Conservation (phyloP, 2,797 vertebrate genomes). For the Pipistrellus kuhlii region DNA sequence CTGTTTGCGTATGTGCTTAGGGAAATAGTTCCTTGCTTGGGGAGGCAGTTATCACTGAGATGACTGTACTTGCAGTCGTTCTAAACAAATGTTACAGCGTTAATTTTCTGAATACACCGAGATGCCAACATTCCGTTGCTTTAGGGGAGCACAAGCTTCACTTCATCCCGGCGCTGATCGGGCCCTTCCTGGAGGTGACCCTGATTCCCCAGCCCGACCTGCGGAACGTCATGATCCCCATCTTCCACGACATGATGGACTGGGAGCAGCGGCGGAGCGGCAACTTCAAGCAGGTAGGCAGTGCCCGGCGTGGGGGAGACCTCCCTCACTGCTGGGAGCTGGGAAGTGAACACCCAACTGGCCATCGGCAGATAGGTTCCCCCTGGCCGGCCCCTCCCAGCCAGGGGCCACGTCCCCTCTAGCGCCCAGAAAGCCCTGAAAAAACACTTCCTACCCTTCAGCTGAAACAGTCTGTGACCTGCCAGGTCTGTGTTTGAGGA, state of each 20-base stretch:
- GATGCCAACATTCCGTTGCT: slow-evolving; percentile 64
- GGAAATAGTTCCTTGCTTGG: background rate
- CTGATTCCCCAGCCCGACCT: slow-evolving; percentile 98
- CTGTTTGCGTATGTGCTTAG: background rate
- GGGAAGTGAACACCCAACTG: background rate
- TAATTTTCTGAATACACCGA: slow-evolving; percentile 26
- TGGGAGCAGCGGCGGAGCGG: slow-evolving; percentile 98
- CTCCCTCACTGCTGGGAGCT: background rate
- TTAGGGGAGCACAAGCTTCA: slow-evolving; percentile 98
- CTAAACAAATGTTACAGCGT: background rate
- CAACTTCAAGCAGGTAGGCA: slow-evolving; percentile 97
- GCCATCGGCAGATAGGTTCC: background rate
- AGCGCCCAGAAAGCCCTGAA: background rate
- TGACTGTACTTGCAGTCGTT: background rate
- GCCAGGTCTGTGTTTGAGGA: slow-evolving; percentile 44
- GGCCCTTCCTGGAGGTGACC: slow-evolving; percentile 98
- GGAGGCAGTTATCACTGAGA: background rate
- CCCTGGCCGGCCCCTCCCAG: background rate
- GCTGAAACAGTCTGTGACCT: slow-evolving; percentile 33
- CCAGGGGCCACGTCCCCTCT: background rate
- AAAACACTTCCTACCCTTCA: slow-evolving; percentile 30
- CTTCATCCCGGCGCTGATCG: slow-evolving; percentile 98
- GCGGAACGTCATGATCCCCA: slow-evolving; percentile 99
- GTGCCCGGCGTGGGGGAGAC: background rate
- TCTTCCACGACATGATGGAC: slow-evolving; percentile 99